Evolutionary conservation across 2,888 invertebrate species (phyloP).

Genomic region (Melinaea menophilus): DNA sequence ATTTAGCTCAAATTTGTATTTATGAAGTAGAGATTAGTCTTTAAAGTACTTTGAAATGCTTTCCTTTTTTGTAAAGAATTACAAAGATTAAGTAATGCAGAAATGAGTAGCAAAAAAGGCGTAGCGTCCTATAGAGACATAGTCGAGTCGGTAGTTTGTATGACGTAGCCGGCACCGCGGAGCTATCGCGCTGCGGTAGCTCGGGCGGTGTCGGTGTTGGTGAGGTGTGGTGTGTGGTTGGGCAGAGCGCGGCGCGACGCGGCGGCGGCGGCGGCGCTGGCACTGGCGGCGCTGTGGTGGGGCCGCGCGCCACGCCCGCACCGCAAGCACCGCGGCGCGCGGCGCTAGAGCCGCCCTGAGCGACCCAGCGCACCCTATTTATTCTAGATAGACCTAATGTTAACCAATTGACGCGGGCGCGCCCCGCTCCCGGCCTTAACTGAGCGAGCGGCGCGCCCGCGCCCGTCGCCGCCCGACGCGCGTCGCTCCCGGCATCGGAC

Average conservation of each 20-base stretch:
- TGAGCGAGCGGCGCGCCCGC: constrained; percentile 53
- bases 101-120: too few relatives aligned
- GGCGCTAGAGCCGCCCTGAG: constrained; percentile 76
- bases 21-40: neutral
- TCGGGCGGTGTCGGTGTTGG: constrained; percentile 3
- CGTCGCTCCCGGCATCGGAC: constrained; percentile 43
- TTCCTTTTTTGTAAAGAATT: constrained; percentile 20
- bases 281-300: constrained; percentile 64
- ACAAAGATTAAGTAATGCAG: constrained; percentile 13
- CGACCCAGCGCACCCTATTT: constrained; percentile 52
- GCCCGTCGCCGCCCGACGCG: constrained; percentile 48
- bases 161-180: constrained; percentile 16
- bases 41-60: neutral
- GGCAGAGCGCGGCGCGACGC: constrained; percentile 55
- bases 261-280: constrained; percentile 56
- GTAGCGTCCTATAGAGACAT: too few relatives aligned
- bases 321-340: constrained; percentile 78
- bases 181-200: neutral
- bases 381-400: constrained; percentile 76
- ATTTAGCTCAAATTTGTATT: constrained; percentile 4
- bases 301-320: constrained; percentile 58
- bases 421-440: constrained; percentile 56
- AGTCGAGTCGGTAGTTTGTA: constrained; percentile 8
- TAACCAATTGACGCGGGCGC: constrained; percentile 68
- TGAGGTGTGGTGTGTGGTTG: constrained; percentile 20